Base-by-base conservation (phyloP, 2,797 vertebrate genomes). In the Xenopus petersii region DNA sequence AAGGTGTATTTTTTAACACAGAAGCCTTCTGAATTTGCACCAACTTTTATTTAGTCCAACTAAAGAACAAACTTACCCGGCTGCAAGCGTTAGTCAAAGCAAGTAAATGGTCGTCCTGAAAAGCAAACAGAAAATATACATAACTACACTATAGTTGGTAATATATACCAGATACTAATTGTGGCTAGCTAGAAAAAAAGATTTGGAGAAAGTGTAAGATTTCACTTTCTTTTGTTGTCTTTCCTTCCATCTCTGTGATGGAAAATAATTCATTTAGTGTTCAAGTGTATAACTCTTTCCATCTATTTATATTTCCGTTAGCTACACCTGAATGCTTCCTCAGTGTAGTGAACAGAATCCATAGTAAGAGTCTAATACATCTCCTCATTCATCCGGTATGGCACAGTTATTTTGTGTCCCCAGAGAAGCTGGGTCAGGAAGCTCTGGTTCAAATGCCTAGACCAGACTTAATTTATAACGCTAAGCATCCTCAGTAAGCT, bases 361-460 rank as follows among this genome's bases (percentile, higher is more conserved):
- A 55, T 6, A 55, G 2, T 12, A 16, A 55, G 36, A 17, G 2
- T 17, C 55, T 56, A 17, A 9, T 12, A 4, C 13, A 33, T 13
- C 13, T 12, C 61, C 30, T 11, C 61, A 15, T 63, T 24, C 61
- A 36, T 63, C 33, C 61, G 4, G 26, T 63, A 36, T 56, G 26
- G 16, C 24, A 51, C 49, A 26, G 61, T 2, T 63, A 33, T 13
- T 36, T 10, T 16, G 7, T 4, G 46, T 33, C 72, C 56, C 71
- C 4, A 3, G 46, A 10, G 56, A 64, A 21, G 33, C 11, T 12
- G n/a, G 12, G 46, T n/a, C 36, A 48, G 64, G 16, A 74, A 67
- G 51, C 55, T 15, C 64, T 10, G 47, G 48, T 24, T 62, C 46
- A 48, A 61, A 74, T 74, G 47, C 26, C 10, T 74, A 74, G 15